Evolutionary conservation across 2,888 invertebrate species (phyloP).

Genomic region (Meiosimyza decipiens): DNA sequence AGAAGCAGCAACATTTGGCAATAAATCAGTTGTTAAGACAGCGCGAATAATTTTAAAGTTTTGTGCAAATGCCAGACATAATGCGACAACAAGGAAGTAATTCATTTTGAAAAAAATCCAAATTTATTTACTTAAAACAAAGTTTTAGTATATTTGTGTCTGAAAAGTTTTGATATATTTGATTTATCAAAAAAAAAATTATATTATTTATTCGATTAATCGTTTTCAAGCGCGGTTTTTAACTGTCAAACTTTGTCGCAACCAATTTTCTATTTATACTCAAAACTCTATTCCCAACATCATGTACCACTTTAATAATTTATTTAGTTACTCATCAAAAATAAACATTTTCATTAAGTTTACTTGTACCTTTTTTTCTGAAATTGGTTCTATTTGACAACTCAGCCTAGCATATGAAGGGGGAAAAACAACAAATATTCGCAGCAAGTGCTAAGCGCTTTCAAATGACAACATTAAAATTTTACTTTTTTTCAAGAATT

Average conservation of each 20-base stretch:
- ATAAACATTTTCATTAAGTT: background rate
- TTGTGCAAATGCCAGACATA: background rate
- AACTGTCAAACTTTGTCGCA: slow-evolving; percentile 2
- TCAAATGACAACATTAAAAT: slow-evolving; percentile 15
- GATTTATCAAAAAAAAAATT: no score
- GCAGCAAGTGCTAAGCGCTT: slow-evolving; percentile 29
- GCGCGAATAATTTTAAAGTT: slow-evolving; percentile 7
- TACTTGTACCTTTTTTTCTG: no score
- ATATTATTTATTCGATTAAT: no score
- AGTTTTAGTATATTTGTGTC: no score
- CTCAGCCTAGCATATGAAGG: no score
- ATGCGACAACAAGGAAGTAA: slow-evolving; percentile 14
- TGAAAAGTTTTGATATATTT: no score
- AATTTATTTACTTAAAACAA: no score
- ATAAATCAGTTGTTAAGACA: slow-evolving; percentile 14
- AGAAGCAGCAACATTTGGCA: background rate
- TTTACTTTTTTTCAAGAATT: background rate
- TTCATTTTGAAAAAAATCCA: background rate
- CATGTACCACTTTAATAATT: background rate
- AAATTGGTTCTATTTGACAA: background rate
- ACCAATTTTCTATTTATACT: slow-evolving; percentile 30
- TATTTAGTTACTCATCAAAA: background rate
- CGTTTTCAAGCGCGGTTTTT: background rate
- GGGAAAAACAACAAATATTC: background rate
- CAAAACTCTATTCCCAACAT: background rate